Conservation (phyloP, 2,888 invertebrate species). For the Meteorus cinctellus region DNA sequence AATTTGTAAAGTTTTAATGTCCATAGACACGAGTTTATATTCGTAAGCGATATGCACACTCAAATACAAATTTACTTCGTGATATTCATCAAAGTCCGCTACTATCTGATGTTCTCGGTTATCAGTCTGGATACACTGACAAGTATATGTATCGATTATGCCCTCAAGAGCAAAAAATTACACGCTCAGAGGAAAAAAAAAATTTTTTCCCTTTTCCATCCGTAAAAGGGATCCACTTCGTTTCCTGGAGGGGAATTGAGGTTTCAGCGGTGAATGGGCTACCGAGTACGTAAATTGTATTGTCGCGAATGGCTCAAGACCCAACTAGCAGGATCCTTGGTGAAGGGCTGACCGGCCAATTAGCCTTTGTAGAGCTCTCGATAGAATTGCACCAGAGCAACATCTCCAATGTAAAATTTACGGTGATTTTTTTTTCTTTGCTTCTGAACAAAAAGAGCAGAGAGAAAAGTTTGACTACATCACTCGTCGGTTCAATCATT, state of each 20-base stretch:
- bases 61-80: neutral
- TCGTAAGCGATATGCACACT: neutral
- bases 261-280: constrained; percentile 53
- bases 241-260: constrained; percentile 57
- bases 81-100: neutral
- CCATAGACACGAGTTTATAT: neutral
- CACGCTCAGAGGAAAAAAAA: neutral
- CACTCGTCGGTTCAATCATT: neutral
- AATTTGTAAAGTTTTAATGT: neutral
- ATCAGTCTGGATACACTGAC: neutral
- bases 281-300: constrained; percentile 59
- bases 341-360: constrained; percentile 65
- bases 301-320: constrained; percentile 53
- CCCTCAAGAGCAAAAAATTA: neutral
- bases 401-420: constrained; percentile 34
- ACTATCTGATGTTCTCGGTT: neutral
- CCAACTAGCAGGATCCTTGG: constrained; percentile 44
- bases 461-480: neutral
- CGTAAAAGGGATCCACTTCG: constrained; percentile 54
- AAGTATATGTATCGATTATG: constrained; percentile 1
- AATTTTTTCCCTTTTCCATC: constrained; percentile 20
- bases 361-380: constrained; percentile 62
- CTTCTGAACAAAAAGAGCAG: neutral
- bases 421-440: neutral
- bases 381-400: constrained; percentile 58